Conservation (phyloP, 2,888 invertebrate genomes). For the Ichneumon xanthorius region DNA sequence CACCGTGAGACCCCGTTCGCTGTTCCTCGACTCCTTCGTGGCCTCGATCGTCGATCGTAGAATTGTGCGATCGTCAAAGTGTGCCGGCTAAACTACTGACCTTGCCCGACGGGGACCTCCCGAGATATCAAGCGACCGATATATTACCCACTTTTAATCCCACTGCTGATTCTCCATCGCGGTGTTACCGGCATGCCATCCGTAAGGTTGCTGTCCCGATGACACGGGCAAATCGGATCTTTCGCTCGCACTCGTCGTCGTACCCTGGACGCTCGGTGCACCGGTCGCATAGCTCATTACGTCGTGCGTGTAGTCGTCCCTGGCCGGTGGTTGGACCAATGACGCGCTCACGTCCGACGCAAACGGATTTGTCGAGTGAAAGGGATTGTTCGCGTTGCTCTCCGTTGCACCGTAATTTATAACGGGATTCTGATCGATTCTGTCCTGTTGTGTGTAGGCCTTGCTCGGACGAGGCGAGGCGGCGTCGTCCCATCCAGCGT, state of each 20-base stretch:
- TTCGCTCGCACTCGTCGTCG: conserved; percentile 29
- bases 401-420: conserved; percentile 82
- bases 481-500: conserved; percentile 78
- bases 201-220: conserved; percentile 41
- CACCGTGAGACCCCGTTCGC: conserved; percentile 68
- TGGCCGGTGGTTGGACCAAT: conserved; percentile 83
- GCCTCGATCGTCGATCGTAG: conserved; percentile 46
- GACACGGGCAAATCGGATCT: conserved; percentile 24
- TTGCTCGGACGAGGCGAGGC: conserved; percentile 72
- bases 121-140: conserved; percentile 15
- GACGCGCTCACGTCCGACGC: conserved; percentile 79
- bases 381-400: conserved; percentile 73
- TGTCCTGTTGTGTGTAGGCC: conserved; percentile 74
- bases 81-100: conserved; percentile 60
- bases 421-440: conserved; percentile 72
- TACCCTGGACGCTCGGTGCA: conserved; percentile 27
- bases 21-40: background rate
- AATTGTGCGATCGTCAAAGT: conserved; percentile 48
- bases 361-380: conserved; percentile 82
- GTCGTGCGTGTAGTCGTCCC: conserved; percentile 86
- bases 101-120: conserved; percentile 40
- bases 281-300: conserved; percentile 81
- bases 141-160: conserved; percentile 56
- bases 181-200: conserved; percentile 47
- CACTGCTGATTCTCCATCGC: conserved; percentile 68